Conservation (phyloP, 2,113 vertebrate species). For the Centropristis striata region DNA sequence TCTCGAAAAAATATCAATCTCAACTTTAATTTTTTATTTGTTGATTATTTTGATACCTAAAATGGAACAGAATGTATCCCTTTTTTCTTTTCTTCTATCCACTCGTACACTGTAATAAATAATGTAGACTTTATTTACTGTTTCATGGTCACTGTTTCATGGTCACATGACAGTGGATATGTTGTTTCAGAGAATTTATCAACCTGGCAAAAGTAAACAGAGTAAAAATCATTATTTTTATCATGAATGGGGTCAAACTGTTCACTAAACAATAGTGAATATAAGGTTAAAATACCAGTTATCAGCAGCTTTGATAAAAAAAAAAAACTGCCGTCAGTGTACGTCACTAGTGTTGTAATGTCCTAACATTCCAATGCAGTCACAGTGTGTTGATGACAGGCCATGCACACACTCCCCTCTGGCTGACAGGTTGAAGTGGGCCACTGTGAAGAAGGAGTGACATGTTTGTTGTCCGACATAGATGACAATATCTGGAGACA, state of each 20-base stretch:
- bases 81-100: no score
- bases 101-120: no score
- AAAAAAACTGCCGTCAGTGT: not conserved
- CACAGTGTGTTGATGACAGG: constrained; percentile 1
- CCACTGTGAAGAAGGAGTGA: constrained; percentile 15
- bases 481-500: constrained; percentile 28
- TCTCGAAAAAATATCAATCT: no score
- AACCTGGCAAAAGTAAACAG: not conserved
- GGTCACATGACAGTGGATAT: not conserved
- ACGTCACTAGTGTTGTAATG: not conserved
- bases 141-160: no score
- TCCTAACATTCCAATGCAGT: not conserved
- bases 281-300: not conserved
- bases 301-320: not conserved
- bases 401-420: not conserved
- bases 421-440: constrained; percentile 38
- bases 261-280: not conserved
- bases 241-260: not conserved
- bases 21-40: no score
- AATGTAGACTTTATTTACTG: no score
- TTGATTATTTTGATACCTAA: no score
- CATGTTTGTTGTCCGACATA: constrained; percentile 32
- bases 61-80: no score
- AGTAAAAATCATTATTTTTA: not conserved
- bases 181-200: not conserved